Evolutionary conservation across 64 coral and sea anemone species (phyloP), one percentile per base, ranked within the genome.

Genomic region (Pocillopora verrucosa): DNA sequence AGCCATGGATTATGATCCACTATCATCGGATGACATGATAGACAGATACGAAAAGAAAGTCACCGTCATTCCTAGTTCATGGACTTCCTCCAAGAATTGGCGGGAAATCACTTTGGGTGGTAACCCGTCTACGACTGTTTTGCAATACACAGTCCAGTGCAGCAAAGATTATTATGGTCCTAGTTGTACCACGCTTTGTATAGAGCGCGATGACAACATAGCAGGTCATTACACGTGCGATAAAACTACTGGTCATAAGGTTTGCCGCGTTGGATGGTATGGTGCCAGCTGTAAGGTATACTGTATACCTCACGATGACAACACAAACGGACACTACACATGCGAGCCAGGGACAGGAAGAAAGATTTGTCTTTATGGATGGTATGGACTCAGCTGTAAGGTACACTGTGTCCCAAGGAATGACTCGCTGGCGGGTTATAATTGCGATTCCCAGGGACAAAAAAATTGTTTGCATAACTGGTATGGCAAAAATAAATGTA

Each of bases 121-220:
- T 36, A 72, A 26, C 12, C 76, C 83, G 51, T 87, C 82, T 25
- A 78, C 60, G 34, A 87, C 86, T 41, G 24, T 70, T 14, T 10
- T 92, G 58, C 62, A 61, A 60, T 92, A 87, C 62, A 79, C 74
- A 1, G 94, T 93, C 36, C 88, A 90, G 59, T 96, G 94, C 45
- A 90, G 82, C 74, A 64, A 57, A 20, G 94, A 96, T 80, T 93
- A 96, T 87, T 96, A 96, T 58, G 94, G 91, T 13, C 20, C 82
- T 12, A 89, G 22, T 20, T 96, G 94, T 51, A 96, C 91, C 35
- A 93, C 87, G 20, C 65, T 88, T 67, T 96, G 94, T 83, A 30
- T 96, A 13, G 76, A 87, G 80, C 88, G 58, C 58, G 83, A 93
- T 56, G 91, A 93, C 82, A 75, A 56, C 59, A 78, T 61, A 13